Conservation (phyloP, 2,797 vertebrate species). For the Lutjanus campechanus region DNA sequence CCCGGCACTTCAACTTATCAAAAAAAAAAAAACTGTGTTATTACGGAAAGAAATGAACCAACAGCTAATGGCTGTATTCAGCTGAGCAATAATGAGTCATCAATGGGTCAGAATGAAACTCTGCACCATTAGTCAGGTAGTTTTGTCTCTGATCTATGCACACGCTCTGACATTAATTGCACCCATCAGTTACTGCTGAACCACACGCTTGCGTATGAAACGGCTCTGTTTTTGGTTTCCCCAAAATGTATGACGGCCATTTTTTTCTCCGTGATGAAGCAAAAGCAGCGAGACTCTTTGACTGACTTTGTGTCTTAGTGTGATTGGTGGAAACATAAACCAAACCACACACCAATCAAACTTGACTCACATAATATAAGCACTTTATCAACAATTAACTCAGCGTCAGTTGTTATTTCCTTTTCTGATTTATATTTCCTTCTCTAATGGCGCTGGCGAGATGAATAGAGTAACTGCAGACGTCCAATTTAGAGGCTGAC, state of each 20-base stretch:
- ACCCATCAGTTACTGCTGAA: slow-evolving; percentile 50
- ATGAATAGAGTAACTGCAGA: neutral
- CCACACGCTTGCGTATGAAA: slow-evolving; percentile 33
- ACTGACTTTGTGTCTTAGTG: neutral
- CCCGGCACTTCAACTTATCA: slow-evolving; percentile 47
- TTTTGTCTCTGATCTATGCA: slow-evolving; percentile 64
- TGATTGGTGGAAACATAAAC: slow-evolving; percentile 1
- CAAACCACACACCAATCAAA: neutral
- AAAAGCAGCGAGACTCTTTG: slow-evolving; percentile 12
- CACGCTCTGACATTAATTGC: slow-evolving; percentile 59
- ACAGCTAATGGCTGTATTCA: slow-evolving; percentile 56
- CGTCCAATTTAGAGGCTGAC: too few species aligned
- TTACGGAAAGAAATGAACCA: slow-evolving; percentile 56
- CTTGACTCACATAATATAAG: neutral
- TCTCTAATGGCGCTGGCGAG: neutral
- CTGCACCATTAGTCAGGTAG: slow-evolving; percentile 54
- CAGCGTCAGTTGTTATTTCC: neutral
- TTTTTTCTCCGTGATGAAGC: slow-evolving; percentile 14
- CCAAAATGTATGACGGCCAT: slow-evolving; percentile 8
- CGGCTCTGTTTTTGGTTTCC: slow-evolving; percentile 21
- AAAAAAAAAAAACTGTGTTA: slow-evolving; percentile 37
- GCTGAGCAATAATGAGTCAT: slow-evolving; percentile 58
- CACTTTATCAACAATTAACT: neutral
- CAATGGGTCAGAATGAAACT: slow-evolving; percentile 60
- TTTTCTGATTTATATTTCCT: neutral